Evolutionary conservation across 2,113 vertebrate species (phyloP), one percentile per base, ranked within the genome.

Genomic region (Platysteira castanea): DNA sequence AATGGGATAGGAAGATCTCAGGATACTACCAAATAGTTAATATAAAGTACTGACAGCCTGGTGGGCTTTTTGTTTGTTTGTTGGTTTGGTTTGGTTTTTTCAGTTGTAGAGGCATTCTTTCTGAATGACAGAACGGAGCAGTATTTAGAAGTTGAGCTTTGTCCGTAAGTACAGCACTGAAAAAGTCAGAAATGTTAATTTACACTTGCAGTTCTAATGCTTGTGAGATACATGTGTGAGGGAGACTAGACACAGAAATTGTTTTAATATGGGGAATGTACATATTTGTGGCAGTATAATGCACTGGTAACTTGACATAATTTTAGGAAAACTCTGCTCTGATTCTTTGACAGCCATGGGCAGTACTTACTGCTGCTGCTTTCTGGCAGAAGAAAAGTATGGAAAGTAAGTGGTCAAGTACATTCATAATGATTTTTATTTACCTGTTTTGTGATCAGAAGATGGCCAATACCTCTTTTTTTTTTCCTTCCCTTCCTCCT

Each of bases 31-130:
- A 24, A 70, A 23, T 41, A 64, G 11, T 54, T 53, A 33, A 9
- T 53, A 6, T 16, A 30, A 59, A 76, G 35, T 79, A 52, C 27
- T 88, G 54, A 73, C 9, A 46, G 17, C 11, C 67, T 85, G 20
- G 30, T 8, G 15, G 5, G 1, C 33, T 27, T 5, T 26, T 57
- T 7, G 41, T 16, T 42, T 42, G 42, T 42, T 33, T 35, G 10
- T n/a, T 53, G 31, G 5, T 5, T 39, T 15, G 12, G 14, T 28
- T 57, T 31, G 13, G 2, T 2, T 83, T 47, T 92, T 87, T 68
- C 24, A 99, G 99, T 99, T 97, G 98, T 99, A 37, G 99, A 99
- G 98, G 98, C 98, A 17, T 99, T 99, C 97, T 99, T 99, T 95
- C 97, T 99, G 83, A 99, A 98, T 95, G 98, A 97, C 86, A 91